Base-by-base conservation (phyloP, 1,140 invertebrate species). In the Galendromus occidentalis region DNA sequence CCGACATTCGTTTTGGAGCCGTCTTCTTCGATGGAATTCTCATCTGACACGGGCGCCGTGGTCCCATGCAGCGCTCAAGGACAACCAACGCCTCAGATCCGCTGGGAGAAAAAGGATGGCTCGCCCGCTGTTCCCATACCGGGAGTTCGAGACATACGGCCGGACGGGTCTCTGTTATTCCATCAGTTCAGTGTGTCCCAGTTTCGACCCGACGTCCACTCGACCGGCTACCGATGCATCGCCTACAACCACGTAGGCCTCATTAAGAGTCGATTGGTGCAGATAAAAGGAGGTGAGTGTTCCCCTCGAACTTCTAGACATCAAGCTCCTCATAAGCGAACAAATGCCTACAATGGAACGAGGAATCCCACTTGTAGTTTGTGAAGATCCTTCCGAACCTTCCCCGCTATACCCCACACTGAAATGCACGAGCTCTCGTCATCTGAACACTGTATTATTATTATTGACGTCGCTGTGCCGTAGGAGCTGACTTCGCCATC, bases 1-100 rank as follows among this genome's bases (percentile, higher is more conserved):
- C 91, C 89, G 7, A 86, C 91, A 63, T 94, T 94, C 76, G 82
- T 90, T 65, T 86, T 85, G 71, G 91, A 92, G 80, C 91, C 90
- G 22, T 86, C 86, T 67, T 88, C 87, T 75, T 82, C 86, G 70
- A 82, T 94, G 44, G 88, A 91, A 74, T 94, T 95, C 76, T 89
- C 87, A 67, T 95, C 95, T 75, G 90, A 88, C 55, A 92, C 88
- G 30, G 91, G 91, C 70, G 86, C 88, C 66, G 84, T 86, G 68
- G 86, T 96, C 47, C 87, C 91, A 75, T 96, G 92, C 75, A 85
- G 87, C 70, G 88, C 91, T 0, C 82, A 86, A 74, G 91, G 91
- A 69, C 86, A 86, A 69, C 91, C 91, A 12, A 82, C 86, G 69
- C 89, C 91, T 41, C 85, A 88, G 74, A 87, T 95, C 69, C 88